These are phyloP conservation scores for Colaptes auratus DNA, from an alignment of 2,113 vertebrate species.

Conservation along the genomic window DNA sequence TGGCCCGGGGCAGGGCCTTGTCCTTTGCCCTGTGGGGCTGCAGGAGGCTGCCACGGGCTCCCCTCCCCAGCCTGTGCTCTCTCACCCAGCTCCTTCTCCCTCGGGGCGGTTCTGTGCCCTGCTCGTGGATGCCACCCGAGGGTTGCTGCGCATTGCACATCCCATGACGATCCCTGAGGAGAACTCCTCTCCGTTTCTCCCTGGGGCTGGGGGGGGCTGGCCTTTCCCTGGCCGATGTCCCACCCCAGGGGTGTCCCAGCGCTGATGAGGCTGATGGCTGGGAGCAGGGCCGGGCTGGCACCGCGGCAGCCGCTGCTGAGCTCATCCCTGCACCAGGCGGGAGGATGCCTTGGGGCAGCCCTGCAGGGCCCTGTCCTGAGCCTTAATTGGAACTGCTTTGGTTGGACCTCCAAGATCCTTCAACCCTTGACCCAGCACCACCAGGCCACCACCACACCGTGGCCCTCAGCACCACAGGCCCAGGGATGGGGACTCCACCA, in stretches of 20 bases:
- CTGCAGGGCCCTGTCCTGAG: not conserved
- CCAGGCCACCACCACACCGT: too few species aligned
- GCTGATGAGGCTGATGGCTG: conserved; percentile 20
- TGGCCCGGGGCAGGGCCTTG: too few species aligned
- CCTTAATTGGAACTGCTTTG: not conserved
- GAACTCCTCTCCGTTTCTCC: not conserved
- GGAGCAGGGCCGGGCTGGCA: not conserved
- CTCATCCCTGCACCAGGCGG: not conserved
- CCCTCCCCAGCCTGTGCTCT: not conserved
- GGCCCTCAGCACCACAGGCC: too few species aligned
- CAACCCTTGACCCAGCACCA: too few species aligned
- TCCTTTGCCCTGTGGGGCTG: too few species aligned
- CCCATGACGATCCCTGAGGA: not conserved
- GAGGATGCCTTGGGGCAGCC: not conserved
- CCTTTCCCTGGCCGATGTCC: not conserved
- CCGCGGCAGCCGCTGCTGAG: not conserved
- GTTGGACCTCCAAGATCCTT: too few species aligned
- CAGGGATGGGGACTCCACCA: too few species aligned
- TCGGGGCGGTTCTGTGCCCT: not conserved
- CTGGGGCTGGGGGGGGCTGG: not conserved
- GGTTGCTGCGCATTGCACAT: not conserved
- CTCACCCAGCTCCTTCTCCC: not conserved
- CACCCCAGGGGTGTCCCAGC: not conserved
- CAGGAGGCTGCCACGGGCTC: too few species aligned
- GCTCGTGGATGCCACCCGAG: not conserved